Conservation (phyloP, 1,140 invertebrate genomes). For the Sycophaga agraensis region DNA sequence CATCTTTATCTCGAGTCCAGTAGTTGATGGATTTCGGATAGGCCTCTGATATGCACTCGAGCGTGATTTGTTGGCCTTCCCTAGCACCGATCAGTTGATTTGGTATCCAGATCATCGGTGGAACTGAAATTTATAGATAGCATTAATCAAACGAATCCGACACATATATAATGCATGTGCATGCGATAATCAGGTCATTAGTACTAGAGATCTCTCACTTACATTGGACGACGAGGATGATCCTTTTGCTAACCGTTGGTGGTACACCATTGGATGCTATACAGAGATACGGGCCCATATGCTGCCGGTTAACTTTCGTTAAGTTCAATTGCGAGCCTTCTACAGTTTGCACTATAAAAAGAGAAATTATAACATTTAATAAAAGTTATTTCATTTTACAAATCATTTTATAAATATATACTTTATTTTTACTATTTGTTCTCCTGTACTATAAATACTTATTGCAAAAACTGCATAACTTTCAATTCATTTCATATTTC, state of each 20-base stretch:
- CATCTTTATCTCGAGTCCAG: slow-evolving; percentile 76
- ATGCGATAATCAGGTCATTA: slow-evolving; percentile 1
- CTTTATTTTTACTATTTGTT: too few relatives aligned
- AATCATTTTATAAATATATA: too few relatives aligned
- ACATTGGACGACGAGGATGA: slow-evolving; percentile 87
- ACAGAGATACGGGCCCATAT: slow-evolving; percentile 90
- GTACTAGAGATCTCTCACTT: slow-evolving; percentile 54
- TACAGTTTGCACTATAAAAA: slow-evolving; percentile 60
- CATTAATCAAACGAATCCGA: background rate
- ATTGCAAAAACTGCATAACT: too few relatives aligned
- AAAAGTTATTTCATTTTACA: too few relatives aligned
- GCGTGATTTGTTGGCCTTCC: slow-evolving; percentile 71
- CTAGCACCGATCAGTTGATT: slow-evolving; percentile 80
- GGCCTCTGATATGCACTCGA: slow-evolving; percentile 84
- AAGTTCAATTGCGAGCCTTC: slow-evolving; percentile 76
- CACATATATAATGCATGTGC: background rate
- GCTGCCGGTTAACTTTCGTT: slow-evolving; percentile 78
- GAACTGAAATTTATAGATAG: slow-evolving; percentile 60
- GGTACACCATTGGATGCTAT: slow-evolving; percentile 84
- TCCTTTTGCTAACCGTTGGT: slow-evolving; percentile 83
- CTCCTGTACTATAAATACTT: too few relatives aligned
- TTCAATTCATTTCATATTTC: too few relatives aligned
- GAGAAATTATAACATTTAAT: too few relatives aligned
- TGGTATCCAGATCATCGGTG: slow-evolving; percentile 82
- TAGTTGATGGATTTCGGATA: slow-evolving; percentile 86